Conservation (phyloP, 2,797 vertebrate species). For the Micropoecilia bifurca region DNA sequence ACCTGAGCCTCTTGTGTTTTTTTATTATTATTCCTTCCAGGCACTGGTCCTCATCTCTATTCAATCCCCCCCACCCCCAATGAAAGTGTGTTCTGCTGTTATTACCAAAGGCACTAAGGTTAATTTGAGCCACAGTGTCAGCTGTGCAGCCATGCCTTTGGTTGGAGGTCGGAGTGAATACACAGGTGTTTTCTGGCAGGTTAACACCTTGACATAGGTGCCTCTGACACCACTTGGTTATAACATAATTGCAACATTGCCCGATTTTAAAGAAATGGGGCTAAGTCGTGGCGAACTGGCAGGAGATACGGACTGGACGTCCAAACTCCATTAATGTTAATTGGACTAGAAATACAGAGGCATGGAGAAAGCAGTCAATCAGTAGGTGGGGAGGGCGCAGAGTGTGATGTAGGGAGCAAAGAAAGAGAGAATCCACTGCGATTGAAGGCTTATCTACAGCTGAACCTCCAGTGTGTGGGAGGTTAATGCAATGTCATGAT, state of each 20-base stretch:
- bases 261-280: conserved; percentile 34
- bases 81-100: conserved; percentile 12
- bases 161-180: conserved; percentile 46
- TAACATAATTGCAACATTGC: conserved; percentile 50
- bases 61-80: background rate
- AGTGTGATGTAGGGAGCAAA: conserved; percentile 3
- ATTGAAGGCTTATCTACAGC: conserved; percentile 54
- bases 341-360: conserved; percentile 49
- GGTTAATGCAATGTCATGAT: conserved; percentile 68
- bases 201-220: conserved; percentile 54
- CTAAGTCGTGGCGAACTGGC: conserved; percentile 35
- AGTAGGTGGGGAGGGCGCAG: background rate
- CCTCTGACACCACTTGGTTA: conserved; percentile 29
- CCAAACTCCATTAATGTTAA: conserved; percentile 57
- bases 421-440: conserved; percentile 9
- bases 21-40: background rate
- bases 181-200: conserved; percentile 52
- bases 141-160: background rate
- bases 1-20: conserved; percentile 16
- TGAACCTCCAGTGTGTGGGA: conserved; percentile 54
- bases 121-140: conserved; percentile 41
- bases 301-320: conserved; percentile 32
- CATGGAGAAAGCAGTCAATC: conserved; percentile 21
- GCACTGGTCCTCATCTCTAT: conserved; percentile 31
- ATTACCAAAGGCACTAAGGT: conserved; percentile 36